A percentile compares a stretch with the other conserved stretches of the same genome.
These are phyloP conservation scores for Adrianichthys oophorus DNA, from an alignment of 2,797 vertebrate species.

Conservation along the genomic window DNA sequence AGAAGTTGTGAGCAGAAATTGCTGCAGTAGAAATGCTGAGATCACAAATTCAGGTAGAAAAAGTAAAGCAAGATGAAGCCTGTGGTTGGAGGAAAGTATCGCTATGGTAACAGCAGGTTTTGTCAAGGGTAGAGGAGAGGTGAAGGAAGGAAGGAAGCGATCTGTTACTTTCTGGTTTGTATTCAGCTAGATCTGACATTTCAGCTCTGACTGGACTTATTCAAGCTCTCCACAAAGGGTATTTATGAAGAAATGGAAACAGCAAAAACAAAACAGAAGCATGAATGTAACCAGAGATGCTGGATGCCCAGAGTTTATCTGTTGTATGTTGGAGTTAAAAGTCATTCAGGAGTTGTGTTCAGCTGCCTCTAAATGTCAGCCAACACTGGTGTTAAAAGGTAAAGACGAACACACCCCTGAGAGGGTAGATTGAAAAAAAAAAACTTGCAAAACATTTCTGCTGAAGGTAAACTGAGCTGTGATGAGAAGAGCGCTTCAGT, in stretches of 20 bases:
- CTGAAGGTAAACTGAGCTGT: conserved; percentile 44
- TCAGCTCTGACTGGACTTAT: conserved; percentile 30
- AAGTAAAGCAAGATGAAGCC: conserved; percentile 56
- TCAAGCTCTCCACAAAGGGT: conserved; percentile 26
- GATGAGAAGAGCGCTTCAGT: conserved; percentile 25
- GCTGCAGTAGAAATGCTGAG: conserved; percentile 17
- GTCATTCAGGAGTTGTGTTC: not conserved
- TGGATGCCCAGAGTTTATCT: not conserved
- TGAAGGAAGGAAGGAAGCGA: conserved; percentile 42
- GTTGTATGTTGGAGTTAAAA: conserved; percentile 1
- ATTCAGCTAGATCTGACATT: conserved; percentile 48
- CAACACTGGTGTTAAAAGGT: conserved; percentile 5
- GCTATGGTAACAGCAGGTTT: conserved; percentile 79
- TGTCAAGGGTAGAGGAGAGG: conserved; percentile 52
- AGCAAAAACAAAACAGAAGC: not conserved
- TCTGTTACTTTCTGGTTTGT: conserved; percentile 34
- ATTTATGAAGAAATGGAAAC: conserved; percentile 18
- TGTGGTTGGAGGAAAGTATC: conserved; percentile 71
- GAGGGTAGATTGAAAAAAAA: conserved; percentile 10
- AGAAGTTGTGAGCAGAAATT: conserved; percentile 1
- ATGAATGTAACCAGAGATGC: too few species aligned
- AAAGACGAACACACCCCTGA: conserved; percentile 16
- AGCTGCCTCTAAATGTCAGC: not conserved
- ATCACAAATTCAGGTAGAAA: conserved; percentile 38
- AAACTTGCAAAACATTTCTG: conserved; percentile 25